Evolutionary conservation across 1,140 invertebrate species (phyloP), one percentile per base, ranked within the genome.

Genomic region (Stegodyphus mimosarum): DNA sequence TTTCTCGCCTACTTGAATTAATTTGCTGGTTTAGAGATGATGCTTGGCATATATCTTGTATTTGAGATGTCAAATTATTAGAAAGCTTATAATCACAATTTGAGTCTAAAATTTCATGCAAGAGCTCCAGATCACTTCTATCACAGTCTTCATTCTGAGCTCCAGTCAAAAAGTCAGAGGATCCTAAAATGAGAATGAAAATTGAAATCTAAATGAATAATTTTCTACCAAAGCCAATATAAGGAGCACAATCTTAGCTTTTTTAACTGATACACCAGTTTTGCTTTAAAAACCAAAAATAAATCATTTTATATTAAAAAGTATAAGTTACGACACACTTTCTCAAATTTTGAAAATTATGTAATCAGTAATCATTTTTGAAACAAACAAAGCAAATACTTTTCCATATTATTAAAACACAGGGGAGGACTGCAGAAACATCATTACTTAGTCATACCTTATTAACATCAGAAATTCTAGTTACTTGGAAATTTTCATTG

Each of bases 31-130:
- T 60, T 15, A 10, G 1, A 60, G 55, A 60, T 10, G 55, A 15
- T 10, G 15, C 55, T 60, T 9, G 55, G 55, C 55, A 9, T 33
- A 33, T 33, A 33, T 33, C 33, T 33, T 33, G 33, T 33, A 33
- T 33, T 33, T 33, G 33, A 33, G 63, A 89, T 89, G 11, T 17
- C 3, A 33, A 18, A 66, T 83, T 50, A 76, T 77, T 74, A 15
- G 69, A 60, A 70, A 69, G 49, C 33, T 66, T 52, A n/a, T 49
- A 80, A 51, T 84, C 71, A 15, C 89, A 88, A 2, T 90, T 89
- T 11, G 89, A 89, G 60, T 90, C 91, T 50, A 92, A 87, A 83
- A 92, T 92, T 88, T 92, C 92, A 85, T 91, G 91, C 11, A 92
- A 87, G 53, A 92, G 88, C 7, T 90, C 89, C 88, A 91, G 88